Base-by-base conservation (phyloP, 1,140 invertebrate genomes). In the Caenorhabditis brenneri region DNA sequence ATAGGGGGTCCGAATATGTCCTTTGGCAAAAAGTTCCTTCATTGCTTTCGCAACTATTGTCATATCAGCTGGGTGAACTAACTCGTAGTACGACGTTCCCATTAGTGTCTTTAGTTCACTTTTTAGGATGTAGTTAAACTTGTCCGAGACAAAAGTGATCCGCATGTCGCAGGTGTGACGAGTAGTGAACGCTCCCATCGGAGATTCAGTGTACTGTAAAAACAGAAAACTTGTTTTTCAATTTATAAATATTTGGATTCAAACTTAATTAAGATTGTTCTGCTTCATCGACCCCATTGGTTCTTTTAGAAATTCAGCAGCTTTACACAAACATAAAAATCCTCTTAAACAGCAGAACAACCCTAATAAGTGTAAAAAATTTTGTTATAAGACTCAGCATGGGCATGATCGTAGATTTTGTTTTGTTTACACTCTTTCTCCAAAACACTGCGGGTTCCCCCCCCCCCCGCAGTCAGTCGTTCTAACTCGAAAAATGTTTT, bases 121-220 rank as follows among this genome's bases (percentile, higher is more conserved):
- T 39, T 86, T 80, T 9, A 89, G 83, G 15, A 89, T 55, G 48
- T 87, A 87, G 79, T 87, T 90, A 31, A 88, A 87, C 74, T 81
- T 85, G 19, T 89, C 89, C 42, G 83, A 89, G 12, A 90, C 86
- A 65, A 84, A 89, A 16, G 81, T 87, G 55, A 89, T 87, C 15
- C 84, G 27, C 89, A 89, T 90, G 69, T 89, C 88, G 69, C 87
- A 89, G 0, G 88, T 89, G 84, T 89, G 88, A 55, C 88, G 84
- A 36, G 88, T 89, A 80, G 89, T 89, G 58, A 82, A 88, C n/a
- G 81, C 79, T 4, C 88, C 88, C 31, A 65, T 87, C 2, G 87
- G 79, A 4, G 82, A 78, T 49, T 89, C 88, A 9, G 79, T 49
- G 29, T 82, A 81, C 79, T 87, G 87, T 15, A 86, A 82, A 46